phyloP scores from a whole-genome alignment of 2,797 vertebrate genomes.

The Astyanax mexicanus region DNA sequence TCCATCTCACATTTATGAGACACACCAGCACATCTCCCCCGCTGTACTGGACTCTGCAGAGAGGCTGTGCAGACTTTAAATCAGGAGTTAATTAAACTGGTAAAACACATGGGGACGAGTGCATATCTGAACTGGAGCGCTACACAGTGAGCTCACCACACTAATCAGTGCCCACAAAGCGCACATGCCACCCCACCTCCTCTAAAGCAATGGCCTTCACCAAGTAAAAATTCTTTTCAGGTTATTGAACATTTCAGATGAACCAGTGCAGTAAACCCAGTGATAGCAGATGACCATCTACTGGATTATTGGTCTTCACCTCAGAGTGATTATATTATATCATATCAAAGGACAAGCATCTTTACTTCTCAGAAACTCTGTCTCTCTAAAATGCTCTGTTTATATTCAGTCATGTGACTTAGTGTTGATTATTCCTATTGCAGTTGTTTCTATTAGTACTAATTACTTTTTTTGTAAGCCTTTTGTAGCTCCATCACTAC shows the following conservation, averaged over 20 bases:
- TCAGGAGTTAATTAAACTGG: constrained; percentile 64
- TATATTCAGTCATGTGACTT: too few relatives aligned
- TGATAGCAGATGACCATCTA: not conserved
- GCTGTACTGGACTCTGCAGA: constrained; percentile 29
- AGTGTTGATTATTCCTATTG: too few relatives aligned
- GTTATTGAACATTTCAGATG: constrained; percentile 12
- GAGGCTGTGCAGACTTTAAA: constrained; percentile 56
- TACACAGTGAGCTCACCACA: constrained; percentile 57
- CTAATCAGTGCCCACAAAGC: constrained; percentile 58
- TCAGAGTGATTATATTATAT: not conserved
- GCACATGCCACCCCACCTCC: constrained; percentile 44
- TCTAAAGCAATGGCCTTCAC: too few relatives aligned
- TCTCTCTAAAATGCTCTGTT: too few relatives aligned
- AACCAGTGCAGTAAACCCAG: not conserved
- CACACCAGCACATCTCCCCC: constrained; percentile 4
- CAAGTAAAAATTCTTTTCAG: constrained; percentile 15
- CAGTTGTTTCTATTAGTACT: too few relatives aligned
- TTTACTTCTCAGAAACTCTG: too few relatives aligned
- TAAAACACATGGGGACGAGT: constrained; percentile 52
- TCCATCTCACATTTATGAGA: not conserved
- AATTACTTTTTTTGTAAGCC: too few relatives aligned
- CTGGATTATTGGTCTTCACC: not conserved
- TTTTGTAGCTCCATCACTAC: too few relatives aligned
- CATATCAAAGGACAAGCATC: too few relatives aligned
- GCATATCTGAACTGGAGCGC: constrained; percentile 47